Conservation (phyloP, 2,797 vertebrate genomes). For the Hydrophis major region DNA sequence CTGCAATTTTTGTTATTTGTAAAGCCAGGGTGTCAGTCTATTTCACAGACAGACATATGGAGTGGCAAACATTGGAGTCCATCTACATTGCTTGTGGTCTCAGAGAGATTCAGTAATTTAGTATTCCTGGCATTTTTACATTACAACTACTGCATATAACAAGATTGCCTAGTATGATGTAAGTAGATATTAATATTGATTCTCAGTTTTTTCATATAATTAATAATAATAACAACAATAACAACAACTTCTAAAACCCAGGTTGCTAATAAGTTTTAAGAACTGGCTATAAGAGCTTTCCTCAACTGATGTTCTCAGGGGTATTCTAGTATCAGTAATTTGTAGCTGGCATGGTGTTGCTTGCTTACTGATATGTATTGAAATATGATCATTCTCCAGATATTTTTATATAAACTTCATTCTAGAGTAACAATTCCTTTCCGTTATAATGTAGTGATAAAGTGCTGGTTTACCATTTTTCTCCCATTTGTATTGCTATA, state of each 20-base stretch:
- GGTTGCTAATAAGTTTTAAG: not conserved
- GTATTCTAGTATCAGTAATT: not conserved
- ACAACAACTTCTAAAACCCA: not conserved
- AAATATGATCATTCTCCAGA: not conserved
- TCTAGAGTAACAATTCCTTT: not conserved
- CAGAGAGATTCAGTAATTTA: not conserved
- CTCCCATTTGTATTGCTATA: not conserved
- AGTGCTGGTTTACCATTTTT: not conserved
- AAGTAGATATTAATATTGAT: not conserved
- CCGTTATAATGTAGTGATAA: not conserved
- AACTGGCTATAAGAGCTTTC: not conserved
- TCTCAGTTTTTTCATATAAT: not conserved
- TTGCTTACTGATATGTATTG: not conserved
- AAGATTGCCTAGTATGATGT: not conserved
- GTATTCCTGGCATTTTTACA: not conserved
- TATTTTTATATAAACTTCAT: not conserved
- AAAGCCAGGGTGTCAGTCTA: not conserved
- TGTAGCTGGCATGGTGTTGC: not conserved
- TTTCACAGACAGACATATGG: not conserved
- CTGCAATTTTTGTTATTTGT: not conserved
- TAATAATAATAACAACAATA: not conserved
- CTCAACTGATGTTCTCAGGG: not conserved
- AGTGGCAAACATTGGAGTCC: not conserved
- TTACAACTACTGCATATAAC: not conserved
- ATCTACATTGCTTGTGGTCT: not conserved